These are phyloP conservation scores for Hypocryptadius cinnamomeus DNA, from an alignment of 2,113 vertebrate genomes.

Conservation along the genomic window DNA sequence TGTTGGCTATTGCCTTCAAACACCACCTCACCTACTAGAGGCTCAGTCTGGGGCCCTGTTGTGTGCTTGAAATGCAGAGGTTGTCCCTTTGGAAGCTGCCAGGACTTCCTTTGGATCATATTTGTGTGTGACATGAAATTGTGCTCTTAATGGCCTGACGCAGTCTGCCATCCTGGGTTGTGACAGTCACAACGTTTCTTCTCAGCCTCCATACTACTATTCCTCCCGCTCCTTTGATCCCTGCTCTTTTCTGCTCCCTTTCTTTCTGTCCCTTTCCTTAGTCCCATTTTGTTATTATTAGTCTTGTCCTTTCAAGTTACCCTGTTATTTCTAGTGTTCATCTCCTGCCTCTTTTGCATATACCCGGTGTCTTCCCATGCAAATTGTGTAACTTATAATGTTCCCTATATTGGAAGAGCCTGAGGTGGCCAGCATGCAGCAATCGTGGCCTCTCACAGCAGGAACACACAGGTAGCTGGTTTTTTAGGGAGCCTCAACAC, in stretches of 20 bases:
- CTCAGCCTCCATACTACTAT: background rate
- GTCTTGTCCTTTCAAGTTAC: background rate
- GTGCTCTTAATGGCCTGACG: background rate
- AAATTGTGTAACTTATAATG: background rate
- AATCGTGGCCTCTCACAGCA: background rate
- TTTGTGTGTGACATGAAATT: rapidly evolving
- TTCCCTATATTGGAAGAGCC: background rate
- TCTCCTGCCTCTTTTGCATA: background rate
- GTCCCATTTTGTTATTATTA: background rate
- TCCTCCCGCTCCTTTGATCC: background rate
- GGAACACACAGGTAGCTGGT: background rate
- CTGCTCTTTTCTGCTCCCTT: background rate
- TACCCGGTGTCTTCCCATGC: background rate
- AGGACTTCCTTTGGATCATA: background rate
- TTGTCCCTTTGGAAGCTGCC: background rate
- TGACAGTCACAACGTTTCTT: background rate
- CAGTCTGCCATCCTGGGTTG: background rate
- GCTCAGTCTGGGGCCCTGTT: background rate
- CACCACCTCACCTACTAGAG: background rate
- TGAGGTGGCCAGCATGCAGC: rapidly evolving
- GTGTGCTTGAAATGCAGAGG: background rate
- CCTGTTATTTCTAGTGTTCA: background rate
- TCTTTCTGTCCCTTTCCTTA: background rate
- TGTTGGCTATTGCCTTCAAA: background rate
- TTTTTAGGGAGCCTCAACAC: background rate